phyloP scores from a whole-genome alignment of 2,113 vertebrate species.

The Gymnorhina tibicen region DNA sequence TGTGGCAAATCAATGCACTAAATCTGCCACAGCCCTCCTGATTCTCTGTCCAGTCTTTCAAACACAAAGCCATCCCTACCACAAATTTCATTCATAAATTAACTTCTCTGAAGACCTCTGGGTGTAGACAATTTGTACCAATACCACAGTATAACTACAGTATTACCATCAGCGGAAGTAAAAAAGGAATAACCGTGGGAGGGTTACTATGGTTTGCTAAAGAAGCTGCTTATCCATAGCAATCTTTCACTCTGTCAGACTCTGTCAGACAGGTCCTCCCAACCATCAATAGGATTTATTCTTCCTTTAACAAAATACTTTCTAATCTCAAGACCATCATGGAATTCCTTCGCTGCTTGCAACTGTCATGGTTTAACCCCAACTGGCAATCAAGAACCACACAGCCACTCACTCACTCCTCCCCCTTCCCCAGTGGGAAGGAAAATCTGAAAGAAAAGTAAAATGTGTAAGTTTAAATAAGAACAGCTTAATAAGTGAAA shows the following conservation, averaged over 20 bases:
- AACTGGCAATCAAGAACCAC: not conserved
- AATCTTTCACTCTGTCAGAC: not conserved
- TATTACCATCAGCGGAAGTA: not conserved
- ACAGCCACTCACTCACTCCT: not conserved
- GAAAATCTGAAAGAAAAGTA: not conserved
- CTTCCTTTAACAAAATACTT: not conserved
- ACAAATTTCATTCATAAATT: not conserved
- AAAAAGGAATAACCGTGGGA: not conserved
- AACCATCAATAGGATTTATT: not conserved
- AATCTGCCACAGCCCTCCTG: not conserved
- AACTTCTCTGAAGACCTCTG: not conserved
- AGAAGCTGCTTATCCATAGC: not conserved
- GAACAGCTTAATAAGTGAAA: not conserved
- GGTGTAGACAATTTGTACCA: not conserved
- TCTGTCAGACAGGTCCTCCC: not conserved
- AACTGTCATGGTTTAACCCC: not conserved
- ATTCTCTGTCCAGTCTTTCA: not conserved
- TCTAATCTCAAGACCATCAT: not conserved
- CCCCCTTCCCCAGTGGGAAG: not conserved
- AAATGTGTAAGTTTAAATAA: not conserved
- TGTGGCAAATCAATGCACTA: not conserved
- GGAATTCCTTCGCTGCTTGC: not conserved
- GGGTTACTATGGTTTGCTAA: not conserved
- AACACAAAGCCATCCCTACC: not conserved
- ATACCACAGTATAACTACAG: not conserved